phyloP scores from a whole-genome alignment of 1,140 invertebrate species.

The Cotesia glomerata region DNA sequence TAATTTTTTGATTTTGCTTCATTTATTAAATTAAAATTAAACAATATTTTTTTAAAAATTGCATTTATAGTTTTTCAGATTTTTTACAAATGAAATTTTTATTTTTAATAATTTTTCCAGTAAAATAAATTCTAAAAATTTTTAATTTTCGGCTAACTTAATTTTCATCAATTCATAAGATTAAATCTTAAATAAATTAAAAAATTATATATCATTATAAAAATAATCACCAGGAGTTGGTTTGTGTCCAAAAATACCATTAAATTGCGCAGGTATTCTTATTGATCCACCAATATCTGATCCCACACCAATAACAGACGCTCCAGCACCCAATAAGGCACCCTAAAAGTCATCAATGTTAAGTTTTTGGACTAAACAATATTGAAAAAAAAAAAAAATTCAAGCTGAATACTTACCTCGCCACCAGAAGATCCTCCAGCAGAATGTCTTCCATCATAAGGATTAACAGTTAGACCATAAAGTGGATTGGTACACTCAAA shows the following conservation, averaged over 20 bases:
- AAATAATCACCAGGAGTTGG: constrained; percentile 69
- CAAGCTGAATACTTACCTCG: constrained; percentile 63
- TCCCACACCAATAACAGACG: constrained; percentile 80
- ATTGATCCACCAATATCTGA: constrained; percentile 89
- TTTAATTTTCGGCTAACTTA: too few species aligned
- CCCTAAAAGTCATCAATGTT: constrained; percentile 57
- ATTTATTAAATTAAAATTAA: too few species aligned
- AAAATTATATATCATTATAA: not conserved
- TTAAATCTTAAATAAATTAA: too few species aligned
- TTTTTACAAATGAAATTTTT: too few species aligned
- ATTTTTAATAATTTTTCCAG: too few species aligned
- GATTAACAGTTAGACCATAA: constrained; percentile 79
- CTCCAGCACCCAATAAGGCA: constrained; percentile 73
- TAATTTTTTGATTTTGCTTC: too few species aligned
- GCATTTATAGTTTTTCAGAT: too few species aligned
- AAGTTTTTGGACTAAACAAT: not conserved
- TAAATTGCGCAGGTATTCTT: constrained; percentile 82
- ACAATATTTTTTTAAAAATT: too few species aligned
- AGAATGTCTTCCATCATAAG: constrained; percentile 72
- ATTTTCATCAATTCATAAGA: too few species aligned
- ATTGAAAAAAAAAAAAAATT: not conserved
- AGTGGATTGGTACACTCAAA: constrained; percentile 74
- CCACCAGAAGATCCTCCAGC: constrained; percentile 81
- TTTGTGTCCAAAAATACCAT: constrained; percentile 89
- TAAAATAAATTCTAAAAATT: too few species aligned